A percentile compares a stretch with the other conserved stretches of the same genome.
Evolutionary conservation across 2,888 invertebrate species (phyloP).

Genomic region (Drosophila pseudotalamancana): DNA sequence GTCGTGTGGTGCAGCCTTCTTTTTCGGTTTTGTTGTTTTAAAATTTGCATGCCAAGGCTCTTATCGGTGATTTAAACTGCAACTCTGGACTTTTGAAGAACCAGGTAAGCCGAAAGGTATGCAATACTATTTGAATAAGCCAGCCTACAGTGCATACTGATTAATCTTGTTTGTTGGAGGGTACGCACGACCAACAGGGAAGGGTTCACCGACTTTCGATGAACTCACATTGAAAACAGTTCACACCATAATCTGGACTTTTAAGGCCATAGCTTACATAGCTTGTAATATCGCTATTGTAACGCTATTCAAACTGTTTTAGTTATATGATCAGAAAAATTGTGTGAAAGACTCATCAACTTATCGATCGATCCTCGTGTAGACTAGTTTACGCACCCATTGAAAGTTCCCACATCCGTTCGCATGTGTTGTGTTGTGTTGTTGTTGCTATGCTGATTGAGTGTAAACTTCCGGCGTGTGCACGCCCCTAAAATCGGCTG

Average conservation of each 20-base stretch:
- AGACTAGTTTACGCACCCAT: constrained; percentile 2
- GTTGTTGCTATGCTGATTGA: constrained; percentile 47
- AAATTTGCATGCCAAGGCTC: constrained; percentile 37
- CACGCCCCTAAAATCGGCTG: constrained; percentile 46
- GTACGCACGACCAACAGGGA: background rate
- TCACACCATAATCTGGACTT: no score
- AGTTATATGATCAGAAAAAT: background rate
- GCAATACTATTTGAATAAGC: background rate
- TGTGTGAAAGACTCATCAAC: background rate
- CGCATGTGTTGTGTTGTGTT: constrained; percentile 1
- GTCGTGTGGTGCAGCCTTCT: background rate
- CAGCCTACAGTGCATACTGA: background rate
- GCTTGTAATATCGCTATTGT: no score
- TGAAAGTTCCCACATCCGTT: constrained; percentile 15
- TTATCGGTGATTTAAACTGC: constrained; percentile 9
- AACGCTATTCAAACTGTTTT: no score
- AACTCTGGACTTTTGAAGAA: constrained; percentile 1
- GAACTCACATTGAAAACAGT: background rate
- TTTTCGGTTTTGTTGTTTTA: constrained; percentile 15
- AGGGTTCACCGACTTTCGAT: background rate
- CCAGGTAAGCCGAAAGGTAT: constrained; percentile 39
- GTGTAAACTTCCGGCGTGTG: constrained; percentile 55
- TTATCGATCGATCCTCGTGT: constrained; percentile 14
- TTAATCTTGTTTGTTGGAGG: background rate
- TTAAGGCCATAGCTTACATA: no score